phyloP scores from a whole-genome alignment of 2,797 vertebrate genomes.

The Dromococcyx pavoninus region DNA sequence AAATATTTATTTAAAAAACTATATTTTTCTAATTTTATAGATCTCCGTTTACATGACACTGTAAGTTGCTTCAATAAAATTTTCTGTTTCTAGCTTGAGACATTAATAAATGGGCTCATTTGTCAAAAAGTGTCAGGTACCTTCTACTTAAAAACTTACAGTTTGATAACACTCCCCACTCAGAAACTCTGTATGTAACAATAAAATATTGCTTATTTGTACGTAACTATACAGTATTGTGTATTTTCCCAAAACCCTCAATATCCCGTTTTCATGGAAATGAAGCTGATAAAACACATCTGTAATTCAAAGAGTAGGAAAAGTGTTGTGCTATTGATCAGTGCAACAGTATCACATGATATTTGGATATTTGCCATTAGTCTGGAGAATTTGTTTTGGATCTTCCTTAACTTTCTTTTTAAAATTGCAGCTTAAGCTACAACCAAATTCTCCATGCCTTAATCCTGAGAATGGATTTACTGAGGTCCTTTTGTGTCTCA shows the following conservation, averaged over 20 bases:
- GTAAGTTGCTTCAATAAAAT: neutral
- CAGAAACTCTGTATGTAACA: neutral
- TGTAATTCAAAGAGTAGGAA: neutral
- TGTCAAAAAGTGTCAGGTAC: neutral
- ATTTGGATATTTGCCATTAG: neutral
- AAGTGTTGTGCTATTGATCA: neutral
- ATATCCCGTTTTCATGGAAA: neutral
- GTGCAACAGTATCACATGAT: fast-evolving
- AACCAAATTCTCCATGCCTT: neutral
- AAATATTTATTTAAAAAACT: neutral
- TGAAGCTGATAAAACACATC: neutral
- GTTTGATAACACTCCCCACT: fast-evolving
- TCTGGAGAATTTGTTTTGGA: neutral
- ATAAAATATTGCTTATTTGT: neutral
- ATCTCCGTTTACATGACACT: neutral
- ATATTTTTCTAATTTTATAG: neutral
- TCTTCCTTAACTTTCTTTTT: neutral
- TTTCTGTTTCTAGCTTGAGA: neutral
- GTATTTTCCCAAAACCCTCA: neutral
- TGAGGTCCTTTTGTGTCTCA: neutral
- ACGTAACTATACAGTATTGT: neutral
- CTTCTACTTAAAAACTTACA: neutral
- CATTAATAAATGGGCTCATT: neutral
- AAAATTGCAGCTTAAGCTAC: neutral
- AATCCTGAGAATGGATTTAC: neutral